phyloP scores from a whole-genome alignment of 2,113 vertebrate species.

The Lophura nycthemera region DNA sequence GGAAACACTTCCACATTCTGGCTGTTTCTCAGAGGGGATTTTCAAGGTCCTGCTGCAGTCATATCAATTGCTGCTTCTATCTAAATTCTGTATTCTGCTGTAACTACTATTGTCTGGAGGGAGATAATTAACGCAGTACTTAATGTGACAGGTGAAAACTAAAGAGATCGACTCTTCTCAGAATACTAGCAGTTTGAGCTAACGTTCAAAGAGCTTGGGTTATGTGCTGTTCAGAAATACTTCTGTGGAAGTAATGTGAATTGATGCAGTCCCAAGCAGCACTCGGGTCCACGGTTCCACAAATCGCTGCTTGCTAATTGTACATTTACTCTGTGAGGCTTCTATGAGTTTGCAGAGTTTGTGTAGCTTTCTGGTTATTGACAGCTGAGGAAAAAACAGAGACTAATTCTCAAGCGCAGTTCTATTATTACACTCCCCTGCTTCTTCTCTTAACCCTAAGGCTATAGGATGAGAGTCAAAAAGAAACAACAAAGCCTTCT shows the following conservation, averaged over 20 bases:
- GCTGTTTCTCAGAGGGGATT: neutral
- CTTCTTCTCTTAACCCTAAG: neutral
- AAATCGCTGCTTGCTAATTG: neutral
- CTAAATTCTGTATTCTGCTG: neutral
- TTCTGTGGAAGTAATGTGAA: neutral
- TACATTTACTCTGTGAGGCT: neutral
- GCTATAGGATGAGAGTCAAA: neutral
- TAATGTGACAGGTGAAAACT: neutral
- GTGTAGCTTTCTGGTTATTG: conserved; percentile 7
- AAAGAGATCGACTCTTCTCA: neutral
- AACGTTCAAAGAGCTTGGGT: neutral
- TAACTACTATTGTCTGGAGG: neutral
- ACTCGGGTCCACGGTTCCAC: rapidly evolving
- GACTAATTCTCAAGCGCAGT: no score
- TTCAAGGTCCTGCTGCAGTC: neutral
- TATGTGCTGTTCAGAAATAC: conserved; percentile 42
- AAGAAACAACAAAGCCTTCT: neutral
- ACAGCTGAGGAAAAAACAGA: neutral
- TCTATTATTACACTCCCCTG: neutral
- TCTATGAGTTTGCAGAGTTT: neutral
- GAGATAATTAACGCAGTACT: neutral
- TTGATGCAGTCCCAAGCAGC: neutral
- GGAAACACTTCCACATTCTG: rapidly evolving
- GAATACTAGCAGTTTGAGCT: conserved; percentile 5
- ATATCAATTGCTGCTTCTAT: neutral